These are phyloP conservation scores for Diorhabda sublineata DNA, from an alignment of 1,140 invertebrate species.

Conservation along the genomic window DNA sequence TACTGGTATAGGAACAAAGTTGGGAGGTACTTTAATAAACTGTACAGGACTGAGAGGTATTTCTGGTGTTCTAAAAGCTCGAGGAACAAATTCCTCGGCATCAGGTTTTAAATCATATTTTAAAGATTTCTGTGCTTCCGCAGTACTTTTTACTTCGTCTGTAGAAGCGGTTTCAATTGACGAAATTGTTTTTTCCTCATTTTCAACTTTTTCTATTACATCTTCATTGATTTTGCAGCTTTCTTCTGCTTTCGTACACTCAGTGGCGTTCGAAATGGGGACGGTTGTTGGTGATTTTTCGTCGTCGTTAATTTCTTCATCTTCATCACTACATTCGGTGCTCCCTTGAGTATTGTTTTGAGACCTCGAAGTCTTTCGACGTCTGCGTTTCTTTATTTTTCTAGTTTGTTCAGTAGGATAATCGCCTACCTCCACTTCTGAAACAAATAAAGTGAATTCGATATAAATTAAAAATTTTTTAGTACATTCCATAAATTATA, in stretches of 20 bases:
- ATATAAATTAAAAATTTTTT: background rate
- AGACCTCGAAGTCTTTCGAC: slow-evolving; percentile 35
- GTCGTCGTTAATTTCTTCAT: slow-evolving; percentile 8
- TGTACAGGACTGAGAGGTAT: slow-evolving; percentile 26
- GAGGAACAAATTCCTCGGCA: slow-evolving; percentile 45
- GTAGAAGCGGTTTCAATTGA: background rate
- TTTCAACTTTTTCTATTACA: slow-evolving; percentile 7
- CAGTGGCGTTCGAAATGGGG: slow-evolving; percentile 1
- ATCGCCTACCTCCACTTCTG: slow-evolving; percentile 15
- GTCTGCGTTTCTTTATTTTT: slow-evolving; percentile 37
- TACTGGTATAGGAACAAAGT: slow-evolving; percentile 38
- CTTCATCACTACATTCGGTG: slow-evolving; percentile 35
- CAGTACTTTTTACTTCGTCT: background rate
- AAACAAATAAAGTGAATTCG: slow-evolving; percentile 8
- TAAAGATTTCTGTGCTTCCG: slow-evolving; percentile 7
- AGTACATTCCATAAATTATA: background rate
- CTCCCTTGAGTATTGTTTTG: slow-evolving; percentile 13
- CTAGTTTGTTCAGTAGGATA: slow-evolving; percentile 21
- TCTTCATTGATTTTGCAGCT: slow-evolving; percentile 20
- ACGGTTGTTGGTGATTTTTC: slow-evolving; percentile 2
- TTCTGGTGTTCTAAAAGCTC: slow-evolving; percentile 28
- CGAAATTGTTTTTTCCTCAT: slow-evolving; percentile 1
- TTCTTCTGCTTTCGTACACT: slow-evolving; percentile 6
- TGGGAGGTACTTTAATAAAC: slow-evolving; percentile 37
- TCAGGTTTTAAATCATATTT: slow-evolving; percentile 42